phyloP scores from a whole-genome alignment of 1,140 invertebrate species.

The Rhyzopertha dominica region DNA sequence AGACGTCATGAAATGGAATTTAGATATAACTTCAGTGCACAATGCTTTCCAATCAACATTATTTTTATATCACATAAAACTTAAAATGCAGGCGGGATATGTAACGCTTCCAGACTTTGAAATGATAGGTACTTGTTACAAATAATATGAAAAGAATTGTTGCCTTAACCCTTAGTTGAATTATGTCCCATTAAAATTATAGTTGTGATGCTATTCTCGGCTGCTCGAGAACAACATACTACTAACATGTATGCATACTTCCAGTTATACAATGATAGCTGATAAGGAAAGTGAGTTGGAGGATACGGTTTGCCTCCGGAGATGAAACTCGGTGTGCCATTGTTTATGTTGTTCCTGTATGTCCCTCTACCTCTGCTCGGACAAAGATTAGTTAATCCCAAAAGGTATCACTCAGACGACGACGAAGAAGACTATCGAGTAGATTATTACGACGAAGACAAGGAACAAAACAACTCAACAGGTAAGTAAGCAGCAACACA shows the following conservation, averaged over 20 bases:
- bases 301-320: constrained; percentile 25
- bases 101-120: too few relatives aligned
- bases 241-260: background rate
- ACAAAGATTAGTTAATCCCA: constrained; percentile 31
- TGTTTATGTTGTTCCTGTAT: constrained; percentile 29
- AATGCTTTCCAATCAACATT: too few relatives aligned
- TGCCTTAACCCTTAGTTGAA: too few relatives aligned
- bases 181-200: too few relatives aligned
- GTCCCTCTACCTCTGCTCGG: constrained; percentile 22
- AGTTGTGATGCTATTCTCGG: too few relatives aligned
- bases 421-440: constrained; percentile 32
- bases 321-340: constrained; percentile 30
- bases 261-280: constrained; percentile 27
- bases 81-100: too few relatives aligned
- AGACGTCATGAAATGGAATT: too few relatives aligned
- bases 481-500: constrained; percentile 19
- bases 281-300: constrained; percentile 25
- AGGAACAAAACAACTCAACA: constrained; percentile 20
- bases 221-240: too few relatives aligned
- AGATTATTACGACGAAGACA: constrained; percentile 22
- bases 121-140: too few relatives aligned
- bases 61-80: too few relatives aligned
- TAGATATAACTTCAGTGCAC: too few relatives aligned
- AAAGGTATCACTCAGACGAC: constrained; percentile 34
- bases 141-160: too few relatives aligned